These are phyloP conservation scores for Galerucella pusilla DNA, from an alignment of 2,888 invertebrate species.

Conservation along the genomic window DNA sequence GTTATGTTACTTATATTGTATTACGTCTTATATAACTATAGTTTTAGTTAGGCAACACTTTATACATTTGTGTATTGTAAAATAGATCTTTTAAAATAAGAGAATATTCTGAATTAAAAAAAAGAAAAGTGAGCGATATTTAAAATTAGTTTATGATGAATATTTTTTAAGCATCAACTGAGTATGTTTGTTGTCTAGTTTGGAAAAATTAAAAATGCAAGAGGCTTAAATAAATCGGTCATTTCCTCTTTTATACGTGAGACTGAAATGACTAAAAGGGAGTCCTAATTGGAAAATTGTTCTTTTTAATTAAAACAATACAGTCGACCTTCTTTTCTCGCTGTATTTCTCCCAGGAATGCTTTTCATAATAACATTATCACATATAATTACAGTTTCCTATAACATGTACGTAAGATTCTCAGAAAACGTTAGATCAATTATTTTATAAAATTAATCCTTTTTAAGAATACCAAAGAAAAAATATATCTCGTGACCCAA, in stretches of 20 bases:
- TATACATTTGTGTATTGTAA: not conserved
- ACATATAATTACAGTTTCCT: not conserved
- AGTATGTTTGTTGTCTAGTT: too few relatives aligned
- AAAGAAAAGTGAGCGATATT: not conserved
- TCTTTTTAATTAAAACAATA: constrained; percentile 36
- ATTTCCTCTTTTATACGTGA: constrained; percentile 33
- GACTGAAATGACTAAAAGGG: constrained; percentile 34
- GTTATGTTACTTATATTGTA: too few relatives aligned
- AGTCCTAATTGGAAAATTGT: constrained; percentile 37
- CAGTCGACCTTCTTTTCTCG: constrained; percentile 33
- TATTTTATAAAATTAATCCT: too few relatives aligned
- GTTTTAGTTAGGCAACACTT: not conserved
- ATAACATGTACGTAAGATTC: too few relatives aligned
- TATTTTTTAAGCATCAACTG: too few relatives aligned
- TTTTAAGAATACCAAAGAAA: too few relatives aligned
- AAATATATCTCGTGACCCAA: too few relatives aligned
- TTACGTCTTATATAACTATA: not conserved
- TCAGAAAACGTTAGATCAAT: too few relatives aligned
- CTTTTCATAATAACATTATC: not conserved
- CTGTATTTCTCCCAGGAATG: constrained; percentile 25
- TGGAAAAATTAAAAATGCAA: not conserved
- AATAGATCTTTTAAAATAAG: not conserved
- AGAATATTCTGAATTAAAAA: too few relatives aligned
- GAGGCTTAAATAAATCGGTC: constrained; percentile 31
- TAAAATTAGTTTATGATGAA: too few relatives aligned